Base-by-base conservation (phyloP, 2,113 vertebrate species). In the Sigmodon hispidus region DNA sequence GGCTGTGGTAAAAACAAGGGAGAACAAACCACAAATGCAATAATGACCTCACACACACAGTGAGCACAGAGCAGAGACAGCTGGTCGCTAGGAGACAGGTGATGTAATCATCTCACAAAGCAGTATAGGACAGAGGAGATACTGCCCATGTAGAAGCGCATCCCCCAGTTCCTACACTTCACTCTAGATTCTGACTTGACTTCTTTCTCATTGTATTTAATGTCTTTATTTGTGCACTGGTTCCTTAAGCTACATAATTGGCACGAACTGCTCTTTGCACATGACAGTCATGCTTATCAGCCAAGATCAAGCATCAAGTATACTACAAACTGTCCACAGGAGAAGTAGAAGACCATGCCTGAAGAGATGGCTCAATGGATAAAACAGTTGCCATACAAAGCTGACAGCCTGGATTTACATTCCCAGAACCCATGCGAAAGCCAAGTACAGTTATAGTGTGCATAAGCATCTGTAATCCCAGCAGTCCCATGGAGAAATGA, bases 21-120 rank as follows among this genome's bases (percentile, higher is more conserved):
- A 48, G 85, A 70, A 45, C 48, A 55, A 10, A 6, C 16, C 21
- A 73, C 43, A 80, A 52, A 55, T 24, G 22, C 6, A 0, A 45
- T 43, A 34, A 7, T 29, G 11, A 22, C n/a, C n/a, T n/a, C n/a
- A n/a, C n/a, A n/a, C n/a, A n/a, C n/a, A n/a, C n/a, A n/a, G n/a
- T 3, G 29, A 55, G 36, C 11, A 0, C 67, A 29, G 0, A 0
- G 1, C 22, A 70, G 57, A 40, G 1, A 22, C 22, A 1, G 16
- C 24, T 83, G 61, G 26, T 52, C 65, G 59, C 0, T 1, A 6
- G 16, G 55, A 24, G 70, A 43, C 3, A 1, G 55, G 55, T 24
- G 21, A 29, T 6, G 4, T 36, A 15, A 8, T 36, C 81, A 3
- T 24, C 73, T 40, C 43, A 0, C 4, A 26, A 86, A 85, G 75